Base-by-base conservation (phyloP, 1,140 invertebrate genomes). In the Hetaerina americana region DNA sequence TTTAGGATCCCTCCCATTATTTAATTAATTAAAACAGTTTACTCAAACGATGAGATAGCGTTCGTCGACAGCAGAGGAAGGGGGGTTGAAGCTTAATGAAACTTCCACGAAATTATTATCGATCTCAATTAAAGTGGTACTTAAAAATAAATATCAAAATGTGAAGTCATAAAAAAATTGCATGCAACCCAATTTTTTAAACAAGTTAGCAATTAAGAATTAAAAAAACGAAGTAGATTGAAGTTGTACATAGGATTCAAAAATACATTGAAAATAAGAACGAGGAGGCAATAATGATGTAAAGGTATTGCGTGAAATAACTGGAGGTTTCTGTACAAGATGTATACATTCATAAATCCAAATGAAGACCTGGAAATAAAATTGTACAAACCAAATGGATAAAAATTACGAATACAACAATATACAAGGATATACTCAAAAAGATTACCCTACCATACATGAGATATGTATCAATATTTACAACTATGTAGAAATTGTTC, bases 371-470 rank as follows among this genome's bases (percentile, higher is more conserved):
- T 57, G 40, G 22, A 57, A 57, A 57, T 57, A 57, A 57, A n/a
- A 57, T 57, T 18, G 15, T 57, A 57, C n/a, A 57, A 57, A 57
- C 40, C 15, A 57, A 57, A 12, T 57, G 22, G 40, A 57, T n/a
- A 57, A 57, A n/a, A 57, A n/a, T 57, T 57, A 57, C 40, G 40
- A n/a, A 57, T 57, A 57, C 40, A n/a, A n/a, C n/a, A 57, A 57
- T 57, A n/a, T 57, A 57, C 40, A 57, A 57, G 40, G 22, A 57
- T 57, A 57, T 57, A n/a, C 15, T n/a, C 15, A 57, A 57, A 57
- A 57, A 18, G 40, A n/a, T 57, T 57, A 57, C 40, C 40, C 40
- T 57, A 57, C 40, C 15, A 57, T 12, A 57, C 15, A 57, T 57
- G 22, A 2, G 22, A 12, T 18, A n/a, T 57, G 15, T 18, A 57